phyloP scores from a whole-genome alignment of 2,113 vertebrate species.

The Atlantisia rogersi region DNA sequence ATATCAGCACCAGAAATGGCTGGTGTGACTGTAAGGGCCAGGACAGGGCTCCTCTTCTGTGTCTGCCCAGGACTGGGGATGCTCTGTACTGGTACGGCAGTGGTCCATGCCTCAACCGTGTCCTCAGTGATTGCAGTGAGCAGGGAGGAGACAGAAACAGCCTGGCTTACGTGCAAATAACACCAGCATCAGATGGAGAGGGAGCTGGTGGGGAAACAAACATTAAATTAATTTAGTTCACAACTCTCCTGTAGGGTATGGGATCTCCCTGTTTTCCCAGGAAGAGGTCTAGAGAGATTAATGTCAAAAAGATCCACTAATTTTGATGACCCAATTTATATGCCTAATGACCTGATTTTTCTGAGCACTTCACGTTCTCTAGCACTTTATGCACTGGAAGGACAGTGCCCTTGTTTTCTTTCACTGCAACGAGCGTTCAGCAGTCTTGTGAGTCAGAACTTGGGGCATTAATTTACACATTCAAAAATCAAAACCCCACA shows the following conservation, averaged over 20 bases:
- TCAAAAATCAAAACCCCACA: slow-evolving; percentile 13
- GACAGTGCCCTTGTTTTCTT: slow-evolving; percentile 63
- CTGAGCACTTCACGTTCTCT: slow-evolving; percentile 27
- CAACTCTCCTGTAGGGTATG: slow-evolving; percentile 71
- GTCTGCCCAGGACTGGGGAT: background rate
- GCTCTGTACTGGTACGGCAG: fast-evolving
- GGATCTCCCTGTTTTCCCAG: slow-evolving; percentile 66
- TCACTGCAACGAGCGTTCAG: slow-evolving; percentile 5
- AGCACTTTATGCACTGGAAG: slow-evolving; percentile 43
- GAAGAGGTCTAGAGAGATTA: slow-evolving; percentile 69
- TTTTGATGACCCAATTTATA: slow-evolving; percentile 71
- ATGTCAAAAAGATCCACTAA: slow-evolving; percentile 73
- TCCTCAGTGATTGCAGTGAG: background rate
- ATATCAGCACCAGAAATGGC: background rate
- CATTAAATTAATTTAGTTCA: slow-evolving; percentile 73
- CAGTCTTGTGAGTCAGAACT: slow-evolving; percentile 46
- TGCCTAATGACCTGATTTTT: slow-evolving; percentile 71
- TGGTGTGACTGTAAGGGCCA: too few species aligned
- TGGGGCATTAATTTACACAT: slow-evolving; percentile 38
- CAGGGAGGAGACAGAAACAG: background rate
- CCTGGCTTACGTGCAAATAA: slow-evolving; percentile 1
- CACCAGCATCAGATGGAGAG: slow-evolving; percentile 38
- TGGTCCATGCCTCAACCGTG: fast-evolving
- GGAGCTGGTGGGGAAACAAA: slow-evolving; percentile 61
- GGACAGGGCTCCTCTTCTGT: background rate